A percentile compares a stretch with the other conserved stretches of the same genome.
phyloP scores from a whole-genome alignment of 2,888 invertebrate species.

The Pedicia rivosa region DNA sequence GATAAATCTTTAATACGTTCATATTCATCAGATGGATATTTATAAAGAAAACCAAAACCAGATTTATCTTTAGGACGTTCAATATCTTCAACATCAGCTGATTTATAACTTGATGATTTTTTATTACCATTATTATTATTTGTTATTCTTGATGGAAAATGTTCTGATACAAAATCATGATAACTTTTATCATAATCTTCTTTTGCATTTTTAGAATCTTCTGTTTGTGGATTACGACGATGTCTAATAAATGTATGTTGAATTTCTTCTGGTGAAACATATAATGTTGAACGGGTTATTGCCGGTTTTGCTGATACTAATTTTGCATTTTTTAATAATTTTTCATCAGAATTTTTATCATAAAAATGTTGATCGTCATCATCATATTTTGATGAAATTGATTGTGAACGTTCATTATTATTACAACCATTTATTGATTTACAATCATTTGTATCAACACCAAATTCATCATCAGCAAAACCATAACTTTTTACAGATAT shows the following conservation, averaged over 20 bases:
- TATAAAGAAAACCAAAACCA: background rate
- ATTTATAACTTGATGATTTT: no score
- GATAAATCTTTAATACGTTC: conserved; percentile 42
- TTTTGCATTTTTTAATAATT: background rate
- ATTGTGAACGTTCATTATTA: conserved; percentile 3
- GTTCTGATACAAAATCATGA: conserved; percentile 23
- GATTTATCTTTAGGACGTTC: no score
- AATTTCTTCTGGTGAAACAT: conserved; percentile 5
- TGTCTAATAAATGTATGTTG: background rate
- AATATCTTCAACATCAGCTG: no score
- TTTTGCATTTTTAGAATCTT: no score
- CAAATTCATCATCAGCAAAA: no score
- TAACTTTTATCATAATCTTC: conserved; percentile 24
- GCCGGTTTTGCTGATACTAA: background rate
- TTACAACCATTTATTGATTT: no score
- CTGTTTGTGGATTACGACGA: conserved; percentile 10
- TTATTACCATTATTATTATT: no score
- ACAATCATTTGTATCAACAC: no score
- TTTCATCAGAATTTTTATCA: no score
- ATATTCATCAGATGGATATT: conserved; percentile 34
- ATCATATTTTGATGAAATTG: conserved; percentile 1
- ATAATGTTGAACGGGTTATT: background rate
- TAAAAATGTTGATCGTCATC: background rate
- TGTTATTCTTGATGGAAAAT: no score
- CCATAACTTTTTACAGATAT: no score